phyloP scores from a whole-genome alignment of 2,113 vertebrate species.

The Chaetorhynchus papuensis region DNA sequence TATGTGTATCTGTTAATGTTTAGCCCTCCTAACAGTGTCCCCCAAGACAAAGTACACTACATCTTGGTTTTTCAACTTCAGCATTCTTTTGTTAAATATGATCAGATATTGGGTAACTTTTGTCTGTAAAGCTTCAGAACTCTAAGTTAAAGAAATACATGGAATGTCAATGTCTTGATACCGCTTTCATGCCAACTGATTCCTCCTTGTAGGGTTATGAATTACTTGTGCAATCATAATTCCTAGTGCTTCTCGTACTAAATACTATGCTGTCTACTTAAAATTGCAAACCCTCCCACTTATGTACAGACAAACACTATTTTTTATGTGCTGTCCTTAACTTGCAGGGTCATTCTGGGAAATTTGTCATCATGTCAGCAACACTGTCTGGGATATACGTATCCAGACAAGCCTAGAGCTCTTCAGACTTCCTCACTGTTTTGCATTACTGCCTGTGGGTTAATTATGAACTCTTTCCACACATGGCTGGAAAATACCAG shows the following conservation, averaged over 20 bases:
- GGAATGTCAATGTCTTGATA: neutral
- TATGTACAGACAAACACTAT: neutral
- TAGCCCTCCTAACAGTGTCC: neutral
- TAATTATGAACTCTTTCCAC: neutral
- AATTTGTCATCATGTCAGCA: neutral
- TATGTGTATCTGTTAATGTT: neutral
- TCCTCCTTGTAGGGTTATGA: neutral
- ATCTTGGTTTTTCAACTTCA: neutral
- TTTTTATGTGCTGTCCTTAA: neutral
- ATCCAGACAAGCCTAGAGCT: neutral
- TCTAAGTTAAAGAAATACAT: neutral
- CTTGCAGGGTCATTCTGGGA: neutral
- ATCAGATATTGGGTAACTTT: neutral
- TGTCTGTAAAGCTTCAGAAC: neutral
- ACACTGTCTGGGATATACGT: neutral
- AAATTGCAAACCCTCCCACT: neutral
- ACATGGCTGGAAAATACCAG: neutral
- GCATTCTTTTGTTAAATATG: neutral
- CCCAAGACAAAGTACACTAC: neutral
- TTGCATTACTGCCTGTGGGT: neutral
- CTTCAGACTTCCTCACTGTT: neutral
- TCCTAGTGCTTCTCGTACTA: neutral
- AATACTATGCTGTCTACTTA: neutral
- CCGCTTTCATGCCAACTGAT: neutral
- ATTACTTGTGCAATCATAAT: neutral